phyloP scores from a whole-genome alignment of 1,140 invertebrate species.

The Ectropis grisescens region DNA sequence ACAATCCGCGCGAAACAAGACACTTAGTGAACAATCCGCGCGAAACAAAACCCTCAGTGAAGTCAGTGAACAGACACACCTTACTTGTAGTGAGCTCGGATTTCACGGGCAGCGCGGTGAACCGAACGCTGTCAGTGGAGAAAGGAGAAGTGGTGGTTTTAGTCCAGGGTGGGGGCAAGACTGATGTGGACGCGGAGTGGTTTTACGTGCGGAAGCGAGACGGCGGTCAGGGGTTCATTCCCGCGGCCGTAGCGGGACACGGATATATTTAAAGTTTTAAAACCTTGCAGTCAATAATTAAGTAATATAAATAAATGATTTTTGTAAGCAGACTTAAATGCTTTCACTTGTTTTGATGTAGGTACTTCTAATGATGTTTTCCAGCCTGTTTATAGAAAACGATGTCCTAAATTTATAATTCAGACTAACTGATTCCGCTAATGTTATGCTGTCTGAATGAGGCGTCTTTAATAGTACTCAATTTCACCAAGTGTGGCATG shows the following conservation, averaged over 20 bases:
- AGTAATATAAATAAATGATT: constrained; percentile 5
- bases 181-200: constrained; percentile 73
- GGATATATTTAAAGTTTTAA: constrained; percentile 79
- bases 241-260: constrained; percentile 80
- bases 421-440: too few species aligned
- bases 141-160: constrained; percentile 83
- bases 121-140: constrained; percentile 76
- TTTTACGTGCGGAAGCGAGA: constrained; percentile 80
- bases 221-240: constrained; percentile 81
- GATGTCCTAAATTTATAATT: too few species aligned
- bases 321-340: too few species aligned
- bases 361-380: too few species aligned
- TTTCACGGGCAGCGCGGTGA: constrained; percentile 69
- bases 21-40: too few species aligned
- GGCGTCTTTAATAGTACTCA: too few species aligned
- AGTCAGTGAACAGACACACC: constrained; percentile 72
- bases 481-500: too few species aligned
- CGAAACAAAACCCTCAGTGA: too few species aligned
- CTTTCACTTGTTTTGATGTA: constrained; percentile 9
- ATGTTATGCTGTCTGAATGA: too few species aligned
- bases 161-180: constrained; percentile 71
- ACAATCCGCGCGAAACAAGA: too few species aligned
- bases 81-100: constrained; percentile 78
- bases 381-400: too few species aligned
- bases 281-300: too few species aligned